These are phyloP conservation scores for Petrophora chlorosata DNA, from an alignment of 2,888 invertebrate species.

Conservation along the genomic window DNA sequence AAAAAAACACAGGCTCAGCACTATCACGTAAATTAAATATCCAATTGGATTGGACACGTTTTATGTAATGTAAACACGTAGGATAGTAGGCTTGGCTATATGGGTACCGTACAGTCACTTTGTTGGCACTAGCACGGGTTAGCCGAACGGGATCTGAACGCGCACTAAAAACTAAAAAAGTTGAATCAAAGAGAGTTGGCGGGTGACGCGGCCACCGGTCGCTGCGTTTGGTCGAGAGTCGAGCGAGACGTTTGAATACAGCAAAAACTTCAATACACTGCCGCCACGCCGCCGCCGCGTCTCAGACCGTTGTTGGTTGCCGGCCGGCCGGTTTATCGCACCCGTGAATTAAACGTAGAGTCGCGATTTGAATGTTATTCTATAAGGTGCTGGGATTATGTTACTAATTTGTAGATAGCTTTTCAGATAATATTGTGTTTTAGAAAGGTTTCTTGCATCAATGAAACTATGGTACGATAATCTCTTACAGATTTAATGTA, in stretches of 20 bases:
- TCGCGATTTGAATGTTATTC: too few relatives aligned
- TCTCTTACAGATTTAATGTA: too few relatives aligned
- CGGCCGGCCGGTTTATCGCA: background rate
- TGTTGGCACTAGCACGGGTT: conserved; percentile 1
- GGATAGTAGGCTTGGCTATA: background rate
- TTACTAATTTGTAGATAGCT: too few relatives aligned
- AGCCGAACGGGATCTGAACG: conserved; percentile 8
- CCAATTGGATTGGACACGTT: background rate
- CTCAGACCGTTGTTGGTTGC: background rate
- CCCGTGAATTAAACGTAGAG: too few relatives aligned
- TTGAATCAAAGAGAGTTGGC: conserved; percentile 12
- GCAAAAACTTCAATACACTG: background rate
- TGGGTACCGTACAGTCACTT: conserved; percentile 2
- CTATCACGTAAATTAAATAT: conserved; percentile 10
- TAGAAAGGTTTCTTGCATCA: too few relatives aligned
- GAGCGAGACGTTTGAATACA: background rate
- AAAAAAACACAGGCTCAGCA: background rate
- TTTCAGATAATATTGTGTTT: too few relatives aligned
- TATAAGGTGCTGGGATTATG: too few relatives aligned
- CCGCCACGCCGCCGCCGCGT: background rate
- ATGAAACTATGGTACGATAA: too few relatives aligned
- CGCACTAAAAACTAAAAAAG: conserved; percentile 18
- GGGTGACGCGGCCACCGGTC: conserved; percentile 6
- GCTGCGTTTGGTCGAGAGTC: background rate
- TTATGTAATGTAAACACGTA: conserved; percentile 8